Conservation (phyloP, 1,140 invertebrate species). For the Microplitis mediator region DNA sequence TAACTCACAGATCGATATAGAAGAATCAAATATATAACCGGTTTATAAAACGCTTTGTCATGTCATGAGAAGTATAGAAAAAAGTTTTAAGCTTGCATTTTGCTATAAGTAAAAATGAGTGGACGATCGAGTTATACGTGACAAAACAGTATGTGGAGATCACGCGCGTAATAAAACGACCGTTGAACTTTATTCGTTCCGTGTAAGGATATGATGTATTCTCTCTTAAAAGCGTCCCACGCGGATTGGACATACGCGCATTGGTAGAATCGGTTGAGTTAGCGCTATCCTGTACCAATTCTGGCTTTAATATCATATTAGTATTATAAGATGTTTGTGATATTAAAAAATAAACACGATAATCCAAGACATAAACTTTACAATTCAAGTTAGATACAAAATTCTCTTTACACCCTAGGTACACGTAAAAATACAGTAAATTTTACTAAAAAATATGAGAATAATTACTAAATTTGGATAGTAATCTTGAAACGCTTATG, state of each 20-base stretch:
- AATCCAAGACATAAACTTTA: too few relatives aligned
- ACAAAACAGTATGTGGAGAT: background rate
- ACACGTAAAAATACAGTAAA: too few relatives aligned
- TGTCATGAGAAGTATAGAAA: background rate
- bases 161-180: constrained; percentile 21
- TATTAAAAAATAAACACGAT: too few relatives aligned
- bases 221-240: constrained; percentile 2
- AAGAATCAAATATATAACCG: background rate
- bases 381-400: too few relatives aligned
- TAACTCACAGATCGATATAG: background rate
- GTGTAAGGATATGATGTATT: constrained; percentile 11
- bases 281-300: constrained; percentile 9
- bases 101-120: background rate
- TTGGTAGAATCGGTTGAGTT: background rate
- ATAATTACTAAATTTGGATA: too few relatives aligned
- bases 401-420: too few relatives aligned
- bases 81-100: background rate
- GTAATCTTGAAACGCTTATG: too few relatives aligned
- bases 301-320: background rate
- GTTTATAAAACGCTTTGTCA: constrained; percentile 1
- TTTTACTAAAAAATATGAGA: too few relatives aligned
- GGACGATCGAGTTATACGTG: constrained; percentile 3
- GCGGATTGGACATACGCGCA: background rate
- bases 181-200: constrained; percentile 21
- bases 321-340: too few relatives aligned